These are phyloP conservation scores for Columba janthina DNA, from an alignment of 2,113 vertebrate species.

Conservation along the genomic window DNA sequence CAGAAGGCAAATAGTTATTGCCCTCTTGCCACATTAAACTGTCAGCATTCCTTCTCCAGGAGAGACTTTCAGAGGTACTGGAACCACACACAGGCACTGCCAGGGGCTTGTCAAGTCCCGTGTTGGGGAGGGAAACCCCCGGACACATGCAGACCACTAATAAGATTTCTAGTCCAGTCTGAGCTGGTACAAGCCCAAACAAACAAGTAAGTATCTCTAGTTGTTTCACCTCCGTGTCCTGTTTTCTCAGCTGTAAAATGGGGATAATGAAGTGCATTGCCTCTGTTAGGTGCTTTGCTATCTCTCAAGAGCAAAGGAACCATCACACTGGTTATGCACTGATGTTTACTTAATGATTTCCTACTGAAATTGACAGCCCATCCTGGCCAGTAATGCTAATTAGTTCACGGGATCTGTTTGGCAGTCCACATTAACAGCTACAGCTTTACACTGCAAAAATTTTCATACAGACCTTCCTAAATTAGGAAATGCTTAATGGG, in stretches of 20 bases:
- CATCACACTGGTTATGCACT: background rate
- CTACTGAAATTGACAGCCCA: background rate
- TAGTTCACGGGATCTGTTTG: background rate
- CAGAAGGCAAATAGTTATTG: background rate
- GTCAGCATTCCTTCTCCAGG: background rate
- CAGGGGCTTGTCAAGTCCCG: background rate
- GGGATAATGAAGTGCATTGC: background rate
- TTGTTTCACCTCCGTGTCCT: background rate
- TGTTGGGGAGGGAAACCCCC: background rate
- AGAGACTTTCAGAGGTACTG: background rate
- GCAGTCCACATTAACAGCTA: background rate
- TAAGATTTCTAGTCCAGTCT: background rate
- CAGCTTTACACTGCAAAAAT: background rate
- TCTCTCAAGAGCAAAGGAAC: background rate
- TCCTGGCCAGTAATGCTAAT: background rate
- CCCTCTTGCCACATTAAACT: background rate
- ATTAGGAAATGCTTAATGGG: background rate
- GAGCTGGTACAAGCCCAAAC: background rate
- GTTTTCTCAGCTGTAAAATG: conserved; percentile 28
- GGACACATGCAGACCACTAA: background rate
- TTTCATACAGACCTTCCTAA: background rate
- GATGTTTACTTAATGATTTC: conserved; percentile 1
- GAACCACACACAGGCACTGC: background rate
- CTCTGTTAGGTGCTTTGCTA: background rate
- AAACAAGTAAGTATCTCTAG: background rate